Evolutionary conservation across 1,140 invertebrate genomes (phyloP).

Genomic region (Antheraea pernyi): DNA sequence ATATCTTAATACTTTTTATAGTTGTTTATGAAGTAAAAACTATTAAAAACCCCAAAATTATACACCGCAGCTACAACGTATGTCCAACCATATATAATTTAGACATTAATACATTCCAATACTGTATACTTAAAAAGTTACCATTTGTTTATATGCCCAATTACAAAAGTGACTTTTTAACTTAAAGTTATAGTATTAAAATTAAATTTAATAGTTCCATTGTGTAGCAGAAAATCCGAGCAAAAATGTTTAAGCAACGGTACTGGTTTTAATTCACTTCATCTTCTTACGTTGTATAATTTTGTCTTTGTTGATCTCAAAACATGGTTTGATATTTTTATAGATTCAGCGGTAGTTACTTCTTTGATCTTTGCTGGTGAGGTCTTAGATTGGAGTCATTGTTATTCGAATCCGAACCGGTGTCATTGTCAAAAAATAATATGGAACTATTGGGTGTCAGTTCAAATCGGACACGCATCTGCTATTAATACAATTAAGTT

Average conservation of each 20-base stretch:
- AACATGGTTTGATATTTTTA: background rate
- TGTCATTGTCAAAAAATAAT: conserved; percentile 24
- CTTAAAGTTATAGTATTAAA: no score
- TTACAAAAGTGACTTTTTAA: no score
- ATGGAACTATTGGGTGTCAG: conserved; percentile 46
- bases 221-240: conserved; percentile 45
- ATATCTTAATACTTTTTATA: no score
- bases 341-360: background rate
- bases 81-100: no score
- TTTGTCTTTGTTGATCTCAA: background rate
- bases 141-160: no score
- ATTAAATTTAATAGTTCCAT: conserved; percentile 30
- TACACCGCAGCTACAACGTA: no score
- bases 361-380: conserved; percentile 18
- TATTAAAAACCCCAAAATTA: no score
- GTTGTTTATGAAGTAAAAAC: no score
- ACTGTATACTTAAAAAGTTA: no score
- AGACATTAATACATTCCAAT: no score
- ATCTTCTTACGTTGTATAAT: conserved; percentile 15
- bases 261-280: conserved; percentile 29
- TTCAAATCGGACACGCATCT: conserved; percentile 62
- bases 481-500: no score
- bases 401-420: conserved; percentile 18
- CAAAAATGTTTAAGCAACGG: conserved; percentile 47
- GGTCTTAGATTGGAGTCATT: conserved; percentile 6